Conservation (phyloP, 1,140 invertebrate species). For the Anoplolepis gracilipes region DNA sequence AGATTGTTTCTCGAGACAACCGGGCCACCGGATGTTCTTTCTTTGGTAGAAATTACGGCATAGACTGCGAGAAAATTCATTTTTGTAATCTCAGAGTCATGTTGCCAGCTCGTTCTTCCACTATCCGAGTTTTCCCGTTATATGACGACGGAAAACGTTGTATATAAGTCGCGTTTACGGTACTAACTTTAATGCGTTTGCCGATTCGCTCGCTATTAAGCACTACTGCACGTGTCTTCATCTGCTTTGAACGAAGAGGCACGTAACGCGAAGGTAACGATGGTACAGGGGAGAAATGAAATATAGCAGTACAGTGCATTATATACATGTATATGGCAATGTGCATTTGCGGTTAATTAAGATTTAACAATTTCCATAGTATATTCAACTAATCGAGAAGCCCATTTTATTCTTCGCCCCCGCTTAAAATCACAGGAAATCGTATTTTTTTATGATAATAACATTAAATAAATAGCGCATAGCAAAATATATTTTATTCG, state of each 20-base stretch:
- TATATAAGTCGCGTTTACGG: conserved; percentile 52
- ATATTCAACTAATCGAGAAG: background rate
- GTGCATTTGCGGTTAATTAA: conserved; percentile 52
- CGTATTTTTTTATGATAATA: background rate
- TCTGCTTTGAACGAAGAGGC: conserved; percentile 33
- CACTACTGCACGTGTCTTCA: conserved; percentile 47
- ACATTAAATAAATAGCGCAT: conserved; percentile 17
- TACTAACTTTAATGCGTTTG: conserved; percentile 65
- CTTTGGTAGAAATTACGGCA: background rate
- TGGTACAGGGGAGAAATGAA: background rate
- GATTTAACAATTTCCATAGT: conserved; percentile 22
- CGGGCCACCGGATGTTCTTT: background rate
- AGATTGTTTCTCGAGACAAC: conserved; percentile 11
- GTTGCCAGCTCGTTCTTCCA: background rate
- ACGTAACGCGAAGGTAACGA: conserved; percentile 28
- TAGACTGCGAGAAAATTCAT: conserved; percentile 9
- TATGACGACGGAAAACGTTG: conserved; percentile 6
- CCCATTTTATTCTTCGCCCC: background rate
- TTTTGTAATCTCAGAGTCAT: background rate
- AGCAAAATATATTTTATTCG: background rate
- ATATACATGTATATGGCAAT: background rate
- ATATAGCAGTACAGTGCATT: background rate
- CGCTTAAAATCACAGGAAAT: background rate
- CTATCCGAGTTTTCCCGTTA: conserved; percentile 41
- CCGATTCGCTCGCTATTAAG: conserved; percentile 48